A percentile compares a stretch with the other conserved stretches of the same genome.
Evolutionary conservation across 1,140 invertebrate genomes (phyloP).

Genomic region (Drosophila nigrodunni): DNA sequence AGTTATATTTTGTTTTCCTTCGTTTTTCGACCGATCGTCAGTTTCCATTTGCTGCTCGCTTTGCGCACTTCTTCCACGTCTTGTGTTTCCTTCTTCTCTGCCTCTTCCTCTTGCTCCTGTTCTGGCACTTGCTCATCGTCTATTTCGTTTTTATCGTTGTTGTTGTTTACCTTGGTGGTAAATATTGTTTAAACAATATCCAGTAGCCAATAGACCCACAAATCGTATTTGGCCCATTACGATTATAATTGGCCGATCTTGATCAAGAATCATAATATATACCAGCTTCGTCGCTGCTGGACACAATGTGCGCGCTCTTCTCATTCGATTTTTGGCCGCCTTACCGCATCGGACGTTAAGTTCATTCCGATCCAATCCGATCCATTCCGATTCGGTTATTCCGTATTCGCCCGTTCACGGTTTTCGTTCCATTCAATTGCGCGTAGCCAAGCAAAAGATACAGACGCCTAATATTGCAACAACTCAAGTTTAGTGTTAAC

Average conservation of each 20-base stretch:
- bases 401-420: constrained; percentile 34
- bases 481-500: not conserved
- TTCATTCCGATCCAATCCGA: not conserved
- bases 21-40: constrained; percentile 35
- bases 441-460: not conserved
- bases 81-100: not conserved
- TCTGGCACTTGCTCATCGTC: not conserved
- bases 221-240: constrained; percentile 60
- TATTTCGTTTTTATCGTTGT: constrained; percentile 4
- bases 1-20: not conserved
- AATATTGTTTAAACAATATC: constrained; percentile 57
- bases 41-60: constrained; percentile 36
- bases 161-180: constrained; percentile 54
- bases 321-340: constrained; percentile 47
- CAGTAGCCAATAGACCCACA: constrained; percentile 52
- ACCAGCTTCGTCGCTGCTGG: constrained; percentile 40
- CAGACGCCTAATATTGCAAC: not conserved
- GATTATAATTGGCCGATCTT: constrained; percentile 60
- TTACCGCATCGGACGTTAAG: not conserved
- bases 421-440: constrained; percentile 25
- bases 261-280: constrained; percentile 19
- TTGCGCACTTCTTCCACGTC: constrained; percentile 35
- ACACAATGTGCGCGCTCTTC: constrained; percentile 70
- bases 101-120: too few species aligned
- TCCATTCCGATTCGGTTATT: constrained; percentile 22